phyloP scores from a whole-genome alignment of 2,797 vertebrate species.

The Ptychobarbus kaznakovi region DNA sequence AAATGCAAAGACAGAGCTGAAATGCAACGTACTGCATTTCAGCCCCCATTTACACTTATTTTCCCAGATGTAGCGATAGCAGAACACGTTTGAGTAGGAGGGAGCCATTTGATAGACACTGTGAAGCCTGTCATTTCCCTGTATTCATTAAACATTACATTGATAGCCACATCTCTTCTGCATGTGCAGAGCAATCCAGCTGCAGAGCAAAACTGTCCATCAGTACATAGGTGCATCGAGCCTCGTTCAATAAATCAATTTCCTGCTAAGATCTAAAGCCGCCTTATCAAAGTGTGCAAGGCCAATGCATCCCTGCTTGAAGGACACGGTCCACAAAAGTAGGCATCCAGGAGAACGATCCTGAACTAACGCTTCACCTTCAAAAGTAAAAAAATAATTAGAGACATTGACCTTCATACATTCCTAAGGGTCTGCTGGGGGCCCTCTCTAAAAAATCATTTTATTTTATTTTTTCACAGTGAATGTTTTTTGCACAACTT shows the following conservation, averaged over 20 bases:
- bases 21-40: neutral
- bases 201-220: slow-evolving; percentile 10
- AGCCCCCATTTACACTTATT: neutral
- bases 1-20: slow-evolving; percentile 18
- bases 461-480: neutral
- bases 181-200: neutral
- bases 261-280: slow-evolving; percentile 52
- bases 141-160: neutral
- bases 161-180: slow-evolving; percentile 7
- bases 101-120: neutral
- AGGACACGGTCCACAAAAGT: slow-evolving; percentile 36
- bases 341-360: slow-evolving; percentile 2
- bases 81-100: neutral
- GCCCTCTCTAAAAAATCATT: neutral
- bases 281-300: slow-evolving; percentile 47
- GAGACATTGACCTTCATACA: neutral
- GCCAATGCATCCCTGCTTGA: slow-evolving; percentile 36
- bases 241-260: slow-evolving; percentile 55
- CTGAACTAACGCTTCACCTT: neutral
- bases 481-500: neutral
- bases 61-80: neutral
- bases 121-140: neutral
- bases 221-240: slow-evolving; percentile 36
- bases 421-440: neutral
- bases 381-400: neutral